Percentiles rank a stretch among this genome's conserved stretches.
Conservation (phyloP, 2,888 invertebrate species). For the Marasmarcha lunaedactyla region DNA sequence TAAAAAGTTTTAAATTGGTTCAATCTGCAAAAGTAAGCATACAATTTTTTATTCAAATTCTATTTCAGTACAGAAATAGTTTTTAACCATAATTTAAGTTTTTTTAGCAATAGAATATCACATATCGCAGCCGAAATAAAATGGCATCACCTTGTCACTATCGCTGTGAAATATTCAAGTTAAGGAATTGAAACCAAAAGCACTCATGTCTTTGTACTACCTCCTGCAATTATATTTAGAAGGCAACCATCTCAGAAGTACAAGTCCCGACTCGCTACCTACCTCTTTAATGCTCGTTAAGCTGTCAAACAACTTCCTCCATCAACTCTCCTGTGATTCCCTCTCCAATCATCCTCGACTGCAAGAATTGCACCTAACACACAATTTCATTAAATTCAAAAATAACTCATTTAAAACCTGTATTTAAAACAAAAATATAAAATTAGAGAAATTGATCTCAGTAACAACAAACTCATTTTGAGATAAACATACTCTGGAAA, state of each 20-base stretch:
- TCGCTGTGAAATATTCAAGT: conserved; percentile 88
- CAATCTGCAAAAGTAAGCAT: conserved; percentile 82
- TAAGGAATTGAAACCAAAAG: conserved; percentile 73
- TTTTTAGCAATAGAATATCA: conserved; percentile 83
- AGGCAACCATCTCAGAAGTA: conserved; percentile 76
- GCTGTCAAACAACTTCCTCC: conserved; percentile 79
- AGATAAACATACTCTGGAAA: conserved; percentile 76
- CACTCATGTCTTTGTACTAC: conserved; percentile 75
- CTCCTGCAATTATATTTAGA: conserved; percentile 76
- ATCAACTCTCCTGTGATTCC: conserved; percentile 75
- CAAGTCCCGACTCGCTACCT: conserved; percentile 75
- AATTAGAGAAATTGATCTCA: conserved; percentile 87
- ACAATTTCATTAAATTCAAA: conserved; percentile 49
- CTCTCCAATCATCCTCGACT: conserved; percentile 74
- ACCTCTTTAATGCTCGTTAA: conserved; percentile 77
- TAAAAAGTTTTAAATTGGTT: conserved; percentile 84
- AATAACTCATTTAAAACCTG: conserved; percentile 45
- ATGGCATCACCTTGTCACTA: conserved; percentile 83
- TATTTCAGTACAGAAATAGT: conserved; percentile 25
- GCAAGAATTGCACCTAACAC: conserved; percentile 77
- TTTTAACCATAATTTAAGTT: conserved; percentile 16
- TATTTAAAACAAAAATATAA: conserved; percentile 67
- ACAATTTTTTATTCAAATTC: conserved; percentile 31
- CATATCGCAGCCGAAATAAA: conserved; percentile 78
- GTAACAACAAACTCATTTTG: conserved; percentile 83